Evolutionary conservation across 2,113 vertebrate species (phyloP), one percentile per base, ranked within the genome.

Genomic region (Pseudois nayaur): DNA sequence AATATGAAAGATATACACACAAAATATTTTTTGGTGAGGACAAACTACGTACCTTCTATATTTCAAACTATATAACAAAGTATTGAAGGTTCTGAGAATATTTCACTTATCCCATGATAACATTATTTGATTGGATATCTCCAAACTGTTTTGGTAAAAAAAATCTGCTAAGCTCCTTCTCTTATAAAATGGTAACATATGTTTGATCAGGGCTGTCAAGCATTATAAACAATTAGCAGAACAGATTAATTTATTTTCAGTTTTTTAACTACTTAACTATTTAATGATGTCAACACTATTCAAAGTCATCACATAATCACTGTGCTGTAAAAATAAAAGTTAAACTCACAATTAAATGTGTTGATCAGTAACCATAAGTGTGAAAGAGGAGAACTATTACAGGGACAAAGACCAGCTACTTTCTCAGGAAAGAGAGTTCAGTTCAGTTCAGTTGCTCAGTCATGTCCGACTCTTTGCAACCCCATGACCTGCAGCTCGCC

Each of bases 281-380:
- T 71, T 76, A 89, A 23, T 71, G n/a, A 91, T 98, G 67, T 89
- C 86, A 95, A 94, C 71, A 95, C 33, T 82, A 96, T 83, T 16
- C 36, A 96, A 91, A 95, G 23, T 59, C 60, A 93, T 96, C 96
- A 91, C 55, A 93, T 94, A 94, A 94, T 95, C 76, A 91, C 27
- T 92, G 67, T 94, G 40, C 82, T 98, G 83, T 84, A 83, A 97
- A 96, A 97, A 94, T 97, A 71, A 88, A 97, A 96, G 78, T 96
- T 71, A 93, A 85, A 89, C 83, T 55, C 78, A 97, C 97, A 83
- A 95, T 96, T 97, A 97, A 97, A 93, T 64, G 78, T 96, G 93
- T 96, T 97, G 55, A 97, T 96, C 67, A 83, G 50, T 48, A 94
- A 33, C 27, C 29, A 25, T 86, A 64, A 45, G n/a, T 91, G 93